Percentiles rank a stretch among this genome's conserved stretches.
Conservation (phyloP, 2,797 vertebrate genomes). For the Anolis apletophallus region DNA sequence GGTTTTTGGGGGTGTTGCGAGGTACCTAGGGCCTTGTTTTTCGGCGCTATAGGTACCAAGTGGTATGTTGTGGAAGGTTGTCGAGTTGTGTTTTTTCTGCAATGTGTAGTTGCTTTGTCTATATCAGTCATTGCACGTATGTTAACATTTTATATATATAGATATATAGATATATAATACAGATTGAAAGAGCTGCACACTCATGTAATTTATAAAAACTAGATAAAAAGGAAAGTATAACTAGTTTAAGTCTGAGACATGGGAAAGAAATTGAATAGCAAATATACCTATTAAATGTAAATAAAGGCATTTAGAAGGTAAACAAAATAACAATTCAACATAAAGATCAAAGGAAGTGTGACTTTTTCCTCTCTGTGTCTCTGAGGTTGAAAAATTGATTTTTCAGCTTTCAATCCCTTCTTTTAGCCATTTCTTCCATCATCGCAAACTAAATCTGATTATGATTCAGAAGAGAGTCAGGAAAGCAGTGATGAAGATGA, state of each 20-base stretch:
- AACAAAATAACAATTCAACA: neutral
- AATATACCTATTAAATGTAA: neutral
- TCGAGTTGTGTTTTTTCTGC: no score
- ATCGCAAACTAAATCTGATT: constrained; percentile 86
- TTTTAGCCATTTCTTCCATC: constrained; percentile 87
- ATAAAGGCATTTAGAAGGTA: neutral
- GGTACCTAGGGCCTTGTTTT: no score
- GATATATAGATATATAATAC: no score
- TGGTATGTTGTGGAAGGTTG: no score
- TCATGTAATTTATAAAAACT: neutral
- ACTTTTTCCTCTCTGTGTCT: neutral
- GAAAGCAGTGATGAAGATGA: constrained; percentile 86
- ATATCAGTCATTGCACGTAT: no score
- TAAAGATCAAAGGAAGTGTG: neutral
- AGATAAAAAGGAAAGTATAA: neutral
- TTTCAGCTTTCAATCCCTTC: neutral
- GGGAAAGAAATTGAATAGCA: neutral
- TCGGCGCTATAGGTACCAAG: no score
- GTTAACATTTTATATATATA: no score
- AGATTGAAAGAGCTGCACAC: neutral
- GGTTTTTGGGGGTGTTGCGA: no score
- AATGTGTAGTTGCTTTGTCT: no score
- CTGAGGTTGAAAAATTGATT: neutral
- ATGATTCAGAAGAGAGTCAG: constrained; percentile 96
- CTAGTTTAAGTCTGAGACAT: neutral